These are phyloP conservation scores for Calvadosia cruxmelitensis DNA, from an alignment of 30 jellyfish, hydroid and myxozoan species.

Conservation along the genomic window DNA sequence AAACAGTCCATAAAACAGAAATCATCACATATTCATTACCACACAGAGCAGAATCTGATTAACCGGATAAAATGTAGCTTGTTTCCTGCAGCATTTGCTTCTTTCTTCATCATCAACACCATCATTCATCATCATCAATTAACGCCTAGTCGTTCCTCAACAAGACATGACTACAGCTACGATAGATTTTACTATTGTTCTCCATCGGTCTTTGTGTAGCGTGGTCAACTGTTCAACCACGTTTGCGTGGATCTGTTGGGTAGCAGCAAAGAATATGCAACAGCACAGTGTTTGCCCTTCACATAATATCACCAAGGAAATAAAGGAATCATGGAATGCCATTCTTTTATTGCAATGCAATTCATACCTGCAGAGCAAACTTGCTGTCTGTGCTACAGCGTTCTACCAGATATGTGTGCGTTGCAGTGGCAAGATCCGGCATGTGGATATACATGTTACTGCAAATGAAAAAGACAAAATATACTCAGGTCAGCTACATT, in stretches of 20 bases:
- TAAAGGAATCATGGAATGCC: not conserved
- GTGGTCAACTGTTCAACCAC: too few species aligned
- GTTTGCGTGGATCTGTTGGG: too few species aligned
- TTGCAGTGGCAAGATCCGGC: conserved; percentile 68
- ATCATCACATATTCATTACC: not conserved
- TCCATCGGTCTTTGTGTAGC: too few species aligned
- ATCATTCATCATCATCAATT: too few species aligned
- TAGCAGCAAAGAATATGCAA: not conserved
- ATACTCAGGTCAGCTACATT: not conserved
- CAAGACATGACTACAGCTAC: too few species aligned
- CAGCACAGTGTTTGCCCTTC: not conserved
- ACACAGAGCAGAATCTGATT: too few species aligned
- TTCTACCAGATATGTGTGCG: conserved; percentile 47
- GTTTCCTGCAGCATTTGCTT: too few species aligned
- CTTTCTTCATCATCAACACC: too few species aligned
- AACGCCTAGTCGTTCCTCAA: too few species aligned
- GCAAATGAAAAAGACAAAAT: not conserved
- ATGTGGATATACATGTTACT: conserved; percentile 86
- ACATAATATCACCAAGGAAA: not conserved
- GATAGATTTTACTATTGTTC: too few species aligned
- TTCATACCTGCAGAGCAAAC: conserved; percentile 52
- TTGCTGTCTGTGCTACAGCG: conserved; percentile 63
- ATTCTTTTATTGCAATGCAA: not conserved
- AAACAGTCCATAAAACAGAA: not conserved
- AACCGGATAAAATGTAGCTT: too few species aligned